phyloP scores from a whole-genome alignment of 1,140 invertebrate species.

The Parapsyche elsis region DNA sequence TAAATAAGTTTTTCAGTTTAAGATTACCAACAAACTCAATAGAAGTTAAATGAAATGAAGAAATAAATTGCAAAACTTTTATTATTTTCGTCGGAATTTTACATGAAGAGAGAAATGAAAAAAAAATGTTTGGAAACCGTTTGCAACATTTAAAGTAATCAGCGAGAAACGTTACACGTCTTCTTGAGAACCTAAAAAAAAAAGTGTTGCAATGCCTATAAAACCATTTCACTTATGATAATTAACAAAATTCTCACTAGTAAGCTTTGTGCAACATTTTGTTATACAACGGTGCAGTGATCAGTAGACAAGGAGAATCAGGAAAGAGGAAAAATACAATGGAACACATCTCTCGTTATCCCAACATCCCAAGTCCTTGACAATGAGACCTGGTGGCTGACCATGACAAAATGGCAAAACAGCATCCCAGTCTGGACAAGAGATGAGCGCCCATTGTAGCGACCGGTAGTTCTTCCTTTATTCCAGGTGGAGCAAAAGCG shows the following conservation, averaged over 20 bases:
- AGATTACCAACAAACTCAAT: no score
- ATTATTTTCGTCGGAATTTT: no score
- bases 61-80: no score
- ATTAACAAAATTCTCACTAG: conserved; percentile 6
- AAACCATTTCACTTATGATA: no score
- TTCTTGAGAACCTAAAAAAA: not conserved
- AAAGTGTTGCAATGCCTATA: not conserved
- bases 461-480: not conserved
- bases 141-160: not conserved
- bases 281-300: not conserved
- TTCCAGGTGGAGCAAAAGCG: not conserved
- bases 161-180: not conserved
- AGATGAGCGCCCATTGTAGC: not conserved
- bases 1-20: no score
- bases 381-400: conserved; percentile 1
- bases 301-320: not conserved
- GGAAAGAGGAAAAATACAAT: not conserved
- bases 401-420: conserved; percentile 26
- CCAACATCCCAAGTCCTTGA: not conserved
- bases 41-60: no score
- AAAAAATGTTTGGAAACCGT: no score
- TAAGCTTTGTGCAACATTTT: not conserved
- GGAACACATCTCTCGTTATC: not conserved
- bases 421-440: not conserved
- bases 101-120: no score